Evolutionary conservation across 1,140 invertebrate genomes (phyloP).

Genomic region (Drosophila dunni): DNA sequence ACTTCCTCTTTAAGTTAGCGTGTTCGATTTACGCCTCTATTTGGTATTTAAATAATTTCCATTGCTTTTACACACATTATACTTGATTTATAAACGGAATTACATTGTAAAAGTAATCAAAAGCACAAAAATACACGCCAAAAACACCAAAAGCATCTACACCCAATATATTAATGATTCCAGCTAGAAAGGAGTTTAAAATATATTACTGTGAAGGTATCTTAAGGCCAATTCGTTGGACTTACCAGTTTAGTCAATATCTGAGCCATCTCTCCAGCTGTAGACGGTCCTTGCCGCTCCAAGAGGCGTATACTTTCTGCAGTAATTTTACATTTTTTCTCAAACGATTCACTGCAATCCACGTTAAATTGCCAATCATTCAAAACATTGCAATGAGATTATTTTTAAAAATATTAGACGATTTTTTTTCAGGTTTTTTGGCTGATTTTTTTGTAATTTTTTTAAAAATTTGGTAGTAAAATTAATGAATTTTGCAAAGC

Average conservation of each 20-base stretch:
- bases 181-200: background rate
- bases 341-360: conserved; percentile 13
- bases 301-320: background rate
- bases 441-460: conserved; percentile 8
- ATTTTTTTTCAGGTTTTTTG: conserved; percentile 3
- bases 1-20: background rate
- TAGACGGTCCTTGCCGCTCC: background rate
- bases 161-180: background rate
- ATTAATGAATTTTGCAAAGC: background rate
- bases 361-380: conserved; percentile 2
- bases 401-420: background rate
- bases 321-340: background rate
- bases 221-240: background rate
- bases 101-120: conserved; percentile 36
- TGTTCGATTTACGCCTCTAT: conserved; percentile 2
- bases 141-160: background rate
- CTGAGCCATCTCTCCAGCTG: background rate
- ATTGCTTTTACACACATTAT: conserved; percentile 30
- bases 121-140: conserved; percentile 4
- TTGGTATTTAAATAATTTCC: conserved; percentile 20
- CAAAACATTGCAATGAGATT: conserved; percentile 12
- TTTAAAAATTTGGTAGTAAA: conserved; percentile 24
- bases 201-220: background rate
- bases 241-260: background rate
- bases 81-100: background rate